phyloP scores from a whole-genome alignment of 2,113 vertebrate genomes.

The Bujurquina vittata region DNA sequence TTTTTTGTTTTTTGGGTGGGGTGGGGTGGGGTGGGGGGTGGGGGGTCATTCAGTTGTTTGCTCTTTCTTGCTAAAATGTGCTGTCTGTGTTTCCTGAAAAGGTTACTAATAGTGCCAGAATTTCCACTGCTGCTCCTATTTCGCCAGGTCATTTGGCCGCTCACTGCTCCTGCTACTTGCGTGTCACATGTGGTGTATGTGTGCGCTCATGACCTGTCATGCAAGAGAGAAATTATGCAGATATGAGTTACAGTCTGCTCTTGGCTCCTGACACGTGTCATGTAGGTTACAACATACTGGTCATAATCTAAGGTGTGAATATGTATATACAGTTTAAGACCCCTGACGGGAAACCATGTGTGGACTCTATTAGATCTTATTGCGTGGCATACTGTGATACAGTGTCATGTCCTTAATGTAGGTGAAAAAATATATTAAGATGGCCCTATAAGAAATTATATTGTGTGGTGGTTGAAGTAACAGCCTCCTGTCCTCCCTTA shows the following conservation, averaged over 20 bases:
- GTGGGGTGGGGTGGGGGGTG: too few species aligned
- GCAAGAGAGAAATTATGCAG: slow-evolving; percentile 32
- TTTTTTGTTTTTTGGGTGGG: too few species aligned
- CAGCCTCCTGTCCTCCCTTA: neutral
- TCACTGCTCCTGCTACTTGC: neutral
- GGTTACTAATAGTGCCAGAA: neutral
- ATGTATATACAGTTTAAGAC: slow-evolving; percentile 9
- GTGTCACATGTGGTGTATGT: neutral
- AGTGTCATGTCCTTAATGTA: neutral
- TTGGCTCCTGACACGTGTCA: slow-evolving; percentile 32
- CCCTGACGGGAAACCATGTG: slow-evolving; percentile 11
- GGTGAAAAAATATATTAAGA: neutral
- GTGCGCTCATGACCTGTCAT: slow-evolving; percentile 3
- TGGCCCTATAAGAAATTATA: neutral
- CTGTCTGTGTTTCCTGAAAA: neutral
- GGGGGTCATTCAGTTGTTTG: neutral
- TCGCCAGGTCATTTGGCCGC: neutral
- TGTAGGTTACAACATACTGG: slow-evolving; percentile 9
- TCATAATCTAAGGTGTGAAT: slow-evolving; percentile 20
- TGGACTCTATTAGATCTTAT: neutral
- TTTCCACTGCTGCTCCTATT: rapidly evolving
- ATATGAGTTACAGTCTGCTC: slow-evolving; percentile 1
- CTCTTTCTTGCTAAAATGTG: neutral
- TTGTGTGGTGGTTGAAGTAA: neutral
- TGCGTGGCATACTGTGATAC: neutral